Evolutionary conservation across 2,888 invertebrate genomes (phyloP).

Genomic region (Apotomis turbidana): DNA sequence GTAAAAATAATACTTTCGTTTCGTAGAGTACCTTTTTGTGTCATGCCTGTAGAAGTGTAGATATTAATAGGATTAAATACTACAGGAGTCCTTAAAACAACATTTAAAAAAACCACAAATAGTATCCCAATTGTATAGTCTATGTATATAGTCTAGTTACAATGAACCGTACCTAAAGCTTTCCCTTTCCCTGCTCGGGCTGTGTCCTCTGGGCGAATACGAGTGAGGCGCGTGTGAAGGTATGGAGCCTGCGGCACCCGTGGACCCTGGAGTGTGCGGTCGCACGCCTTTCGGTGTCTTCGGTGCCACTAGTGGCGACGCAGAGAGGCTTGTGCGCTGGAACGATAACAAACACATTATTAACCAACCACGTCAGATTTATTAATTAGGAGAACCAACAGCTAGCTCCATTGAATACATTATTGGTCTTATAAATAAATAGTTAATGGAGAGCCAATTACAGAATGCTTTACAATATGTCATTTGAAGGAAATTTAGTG

Average conservation of each 20-base stretch:
- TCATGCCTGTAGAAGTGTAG: no score
- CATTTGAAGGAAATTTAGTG: no score
- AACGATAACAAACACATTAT: constrained; percentile 44
- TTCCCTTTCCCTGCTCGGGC: constrained; percentile 91
- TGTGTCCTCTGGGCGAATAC: constrained; percentile 90
- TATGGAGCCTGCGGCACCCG: constrained; percentile 69
- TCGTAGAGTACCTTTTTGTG: no score
- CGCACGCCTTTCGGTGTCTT: constrained; percentile 79
- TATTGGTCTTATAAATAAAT: not conserved
- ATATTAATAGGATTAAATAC: no score
- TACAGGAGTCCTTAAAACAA: no score
- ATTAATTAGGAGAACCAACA: no score
- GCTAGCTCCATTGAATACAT: no score
- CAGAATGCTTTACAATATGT: no score
- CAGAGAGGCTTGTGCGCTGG: constrained; percentile 75
- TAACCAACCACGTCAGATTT: not conserved
- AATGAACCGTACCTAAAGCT: constrained; percentile 88
- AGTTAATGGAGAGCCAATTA: not conserved
- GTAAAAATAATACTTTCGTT: no score
- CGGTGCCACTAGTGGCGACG: constrained; percentile 80
- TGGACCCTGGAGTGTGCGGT: constrained; percentile 76
- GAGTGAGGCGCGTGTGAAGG: constrained; percentile 77
- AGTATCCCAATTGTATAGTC: no score
- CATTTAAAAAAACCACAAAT: no score
- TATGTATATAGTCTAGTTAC: not conserved